A percentile compares a stretch with the other conserved stretches of the same genome.
phyloP scores from a whole-genome alignment of 2,797 vertebrate species.

The Mormyrus proboscirostris region DNA sequence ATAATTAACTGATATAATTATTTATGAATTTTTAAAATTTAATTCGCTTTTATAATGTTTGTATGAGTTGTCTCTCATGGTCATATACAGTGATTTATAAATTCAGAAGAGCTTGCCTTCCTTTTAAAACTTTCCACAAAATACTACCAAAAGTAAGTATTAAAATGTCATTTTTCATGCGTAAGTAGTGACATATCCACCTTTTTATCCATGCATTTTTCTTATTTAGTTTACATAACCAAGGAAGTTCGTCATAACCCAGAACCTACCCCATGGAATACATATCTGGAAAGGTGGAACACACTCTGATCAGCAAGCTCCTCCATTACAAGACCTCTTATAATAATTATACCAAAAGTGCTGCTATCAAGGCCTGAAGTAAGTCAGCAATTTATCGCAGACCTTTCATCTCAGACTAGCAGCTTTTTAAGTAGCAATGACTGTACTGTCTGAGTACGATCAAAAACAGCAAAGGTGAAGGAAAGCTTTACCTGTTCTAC shows the following conservation, averaged over 20 bases:
- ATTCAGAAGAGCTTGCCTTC: not conserved
- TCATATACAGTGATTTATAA: not conserved
- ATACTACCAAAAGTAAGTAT: not conserved
- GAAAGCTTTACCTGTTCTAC: slow-evolving; percentile 84
- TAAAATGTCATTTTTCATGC: not conserved
- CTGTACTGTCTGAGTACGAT: not conserved
- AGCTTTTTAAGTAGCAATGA: not conserved
- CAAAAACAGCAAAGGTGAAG: slow-evolving; percentile 28
- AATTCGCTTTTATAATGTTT: not conserved
- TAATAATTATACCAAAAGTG: not conserved
- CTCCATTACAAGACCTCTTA: not conserved
- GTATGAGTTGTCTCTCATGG: not conserved
- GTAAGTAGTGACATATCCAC: not conserved
- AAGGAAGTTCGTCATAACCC: not conserved
- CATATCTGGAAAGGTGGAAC: not conserved
- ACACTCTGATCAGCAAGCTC: not conserved
- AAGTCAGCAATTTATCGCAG: not conserved
- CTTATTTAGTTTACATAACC: not conserved
- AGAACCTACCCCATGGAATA: not conserved
- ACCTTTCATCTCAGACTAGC: not conserved
- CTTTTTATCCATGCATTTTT: not conserved
- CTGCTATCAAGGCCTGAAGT: not conserved
- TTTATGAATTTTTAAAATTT: not conserved
- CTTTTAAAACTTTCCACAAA: not conserved
- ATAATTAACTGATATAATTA: not conserved